These are phyloP conservation scores for Zaprionus inermis DNA, from an alignment of 1,140 invertebrate genomes.

Conservation along the genomic window DNA sequence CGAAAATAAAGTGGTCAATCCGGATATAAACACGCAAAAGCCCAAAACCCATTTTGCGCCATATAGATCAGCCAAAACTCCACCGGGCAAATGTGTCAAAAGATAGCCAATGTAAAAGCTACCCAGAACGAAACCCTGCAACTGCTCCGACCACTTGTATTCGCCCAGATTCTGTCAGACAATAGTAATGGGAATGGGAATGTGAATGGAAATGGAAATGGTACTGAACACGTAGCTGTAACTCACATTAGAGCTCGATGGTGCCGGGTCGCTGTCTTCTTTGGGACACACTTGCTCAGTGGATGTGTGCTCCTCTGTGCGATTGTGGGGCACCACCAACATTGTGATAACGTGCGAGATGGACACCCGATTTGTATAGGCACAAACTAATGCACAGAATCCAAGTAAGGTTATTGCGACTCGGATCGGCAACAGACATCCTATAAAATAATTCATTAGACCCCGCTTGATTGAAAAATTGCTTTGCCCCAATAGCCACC, in stretches of 20 bases:
- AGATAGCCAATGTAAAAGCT: conserved; percentile 90
- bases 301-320: not conserved
- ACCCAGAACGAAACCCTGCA: conserved; percentile 85
- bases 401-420: conserved; percentile 16
- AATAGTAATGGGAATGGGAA: not conserved
- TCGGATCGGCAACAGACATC: conserved; percentile 25
- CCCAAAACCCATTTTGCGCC: conserved; percentile 87
- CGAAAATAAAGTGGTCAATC: not conserved
- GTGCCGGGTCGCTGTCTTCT: not conserved
- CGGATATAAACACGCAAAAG: conserved; percentile 13
- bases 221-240: too few species aligned
- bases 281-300: not conserved
- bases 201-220: too few species aligned
- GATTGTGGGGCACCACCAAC: conserved; percentile 15
- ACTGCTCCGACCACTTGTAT: conserved; percentile 41
- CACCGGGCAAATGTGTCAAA: conserved; percentile 89
- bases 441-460: not conserved
- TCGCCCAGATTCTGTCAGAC: not conserved
- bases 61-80: conserved; percentile 89
- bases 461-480: too few species aligned
- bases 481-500: not conserved
- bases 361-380: conserved; percentile 30
- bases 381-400: conserved; percentile 12
- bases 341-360: conserved; percentile 34
- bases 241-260: not conserved